Evolutionary conservation across 2,113 vertebrate species (phyloP).

Genomic region (Saguinus imperator): DNA sequence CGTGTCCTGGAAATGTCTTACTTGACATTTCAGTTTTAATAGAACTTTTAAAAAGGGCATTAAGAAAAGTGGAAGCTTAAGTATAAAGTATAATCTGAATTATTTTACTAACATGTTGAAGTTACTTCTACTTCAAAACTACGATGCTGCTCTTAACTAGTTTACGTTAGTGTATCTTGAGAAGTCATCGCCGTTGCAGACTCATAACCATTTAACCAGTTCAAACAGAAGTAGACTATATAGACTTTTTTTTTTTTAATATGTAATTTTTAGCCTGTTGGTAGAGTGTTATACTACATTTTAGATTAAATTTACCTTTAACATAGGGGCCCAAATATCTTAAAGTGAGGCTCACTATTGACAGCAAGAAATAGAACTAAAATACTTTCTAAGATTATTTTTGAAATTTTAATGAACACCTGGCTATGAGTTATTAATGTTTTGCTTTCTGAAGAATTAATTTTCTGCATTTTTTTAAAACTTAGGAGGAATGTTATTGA

Average conservation of each 20-base stretch:
- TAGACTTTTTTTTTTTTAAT: neutral
- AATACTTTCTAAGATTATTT: conserved; percentile 21
- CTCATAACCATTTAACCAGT: neutral
- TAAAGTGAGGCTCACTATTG: conserved; percentile 1
- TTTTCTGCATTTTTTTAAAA: conserved; percentile 54
- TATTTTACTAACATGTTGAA: conserved; percentile 22
- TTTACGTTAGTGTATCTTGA: neutral
- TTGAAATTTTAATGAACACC: conserved; percentile 43
- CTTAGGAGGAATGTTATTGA: conserved; percentile 98
- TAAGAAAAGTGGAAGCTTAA: conserved; percentile 31
- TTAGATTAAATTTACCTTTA: conserved; percentile 59
- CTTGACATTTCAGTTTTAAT: conserved; percentile 50
- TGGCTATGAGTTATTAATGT: conserved; percentile 12
- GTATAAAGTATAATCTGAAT: neutral
- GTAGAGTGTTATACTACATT: neutral
- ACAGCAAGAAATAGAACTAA: conserved; percentile 27
- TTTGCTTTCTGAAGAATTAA: conserved; percentile 57
- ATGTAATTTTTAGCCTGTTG: neutral
- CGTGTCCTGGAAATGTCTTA: conserved; percentile 3
- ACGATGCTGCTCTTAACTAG: neutral
- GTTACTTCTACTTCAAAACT: conserved; percentile 46
- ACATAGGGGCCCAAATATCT: neutral
- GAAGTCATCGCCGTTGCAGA: neutral
- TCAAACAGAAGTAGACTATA: neutral
- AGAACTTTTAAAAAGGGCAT: neutral